Evolutionary conservation across 2,888 invertebrate species (phyloP).

Genomic region (Lasioglossum lativentre): DNA sequence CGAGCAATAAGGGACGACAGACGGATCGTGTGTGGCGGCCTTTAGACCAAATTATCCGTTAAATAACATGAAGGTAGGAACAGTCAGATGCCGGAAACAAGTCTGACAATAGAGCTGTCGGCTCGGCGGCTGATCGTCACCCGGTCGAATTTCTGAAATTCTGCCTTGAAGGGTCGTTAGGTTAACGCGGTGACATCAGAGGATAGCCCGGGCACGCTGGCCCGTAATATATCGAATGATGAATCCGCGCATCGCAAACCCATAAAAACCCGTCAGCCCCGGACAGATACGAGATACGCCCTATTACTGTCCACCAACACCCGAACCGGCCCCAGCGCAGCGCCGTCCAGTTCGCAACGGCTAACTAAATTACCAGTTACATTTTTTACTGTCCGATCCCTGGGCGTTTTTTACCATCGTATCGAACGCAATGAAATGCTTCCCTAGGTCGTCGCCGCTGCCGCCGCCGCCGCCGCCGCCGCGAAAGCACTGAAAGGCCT

Average conservation of each 20-base stretch:
- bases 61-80: not conserved
- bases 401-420: slow-evolving; percentile 80
- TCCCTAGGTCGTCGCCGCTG: slow-evolving; percentile 73
- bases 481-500: slow-evolving; percentile 61
- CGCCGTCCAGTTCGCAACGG: slow-evolving; percentile 80
- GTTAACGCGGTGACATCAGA: slow-evolving; percentile 79
- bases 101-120: slow-evolving; percentile 12
- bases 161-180: slow-evolving; percentile 77
- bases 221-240: slow-evolving; percentile 83
- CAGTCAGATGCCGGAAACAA: no score
- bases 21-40: not conserved
- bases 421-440: slow-evolving; percentile 83
- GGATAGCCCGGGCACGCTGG: slow-evolving; percentile 59
- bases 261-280: slow-evolving; percentile 83
- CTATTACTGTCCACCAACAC: slow-evolving; percentile 83
- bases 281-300: slow-evolving; percentile 84
- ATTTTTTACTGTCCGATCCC: slow-evolving; percentile 83
- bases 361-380: slow-evolving; percentile 84
- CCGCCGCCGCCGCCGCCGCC: slow-evolving; percentile 68
- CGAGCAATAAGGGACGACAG: no score
- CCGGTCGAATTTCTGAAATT: slow-evolving; percentile 69
- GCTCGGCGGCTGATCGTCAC: slow-evolving; percentile 23
- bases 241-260: slow-evolving; percentile 83
- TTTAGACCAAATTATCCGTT: not conserved
- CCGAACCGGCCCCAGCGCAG: slow-evolving; percentile 67